Conservation (phyloP, 2,113 vertebrate genomes). For the Columba livia region DNA sequence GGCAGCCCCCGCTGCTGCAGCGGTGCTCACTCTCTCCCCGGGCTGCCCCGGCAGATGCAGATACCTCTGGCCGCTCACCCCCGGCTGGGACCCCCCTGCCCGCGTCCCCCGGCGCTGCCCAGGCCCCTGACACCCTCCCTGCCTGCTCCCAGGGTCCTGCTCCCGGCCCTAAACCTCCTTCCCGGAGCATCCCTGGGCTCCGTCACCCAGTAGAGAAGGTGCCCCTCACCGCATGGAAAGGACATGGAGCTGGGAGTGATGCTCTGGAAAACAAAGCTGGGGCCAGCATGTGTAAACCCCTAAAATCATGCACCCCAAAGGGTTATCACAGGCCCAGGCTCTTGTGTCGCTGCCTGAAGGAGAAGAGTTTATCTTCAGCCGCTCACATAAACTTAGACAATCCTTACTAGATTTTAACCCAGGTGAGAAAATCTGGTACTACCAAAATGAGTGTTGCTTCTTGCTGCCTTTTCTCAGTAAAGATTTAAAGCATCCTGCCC, state of each 20-base stretch:
- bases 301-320: neutral
- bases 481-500: constrained; percentile 67
- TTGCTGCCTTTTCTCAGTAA: constrained; percentile 22
- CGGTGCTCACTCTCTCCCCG: neutral
- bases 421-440: neutral
- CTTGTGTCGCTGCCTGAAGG: neutral
- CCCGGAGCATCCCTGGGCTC: rapidly evolving
- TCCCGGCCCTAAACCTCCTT: neutral
- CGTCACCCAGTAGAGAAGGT: rapidly evolving
- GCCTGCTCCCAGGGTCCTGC: neutral
- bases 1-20: neutral
- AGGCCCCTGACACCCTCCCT: neutral
- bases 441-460: neutral
- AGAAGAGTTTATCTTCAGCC: neutral
- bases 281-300: neutral
- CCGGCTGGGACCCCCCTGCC: neutral
- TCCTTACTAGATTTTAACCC: neutral
- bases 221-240: neutral
- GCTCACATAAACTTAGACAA: neutral
- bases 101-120: neutral
- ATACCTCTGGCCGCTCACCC: neutral
- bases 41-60: neutral
- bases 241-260: neutral
- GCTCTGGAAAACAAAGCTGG: neutral
- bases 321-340: neutral